Base-by-base conservation (phyloP, 2,797 vertebrate genomes). In the Zenarchopterus dispar region DNA sequence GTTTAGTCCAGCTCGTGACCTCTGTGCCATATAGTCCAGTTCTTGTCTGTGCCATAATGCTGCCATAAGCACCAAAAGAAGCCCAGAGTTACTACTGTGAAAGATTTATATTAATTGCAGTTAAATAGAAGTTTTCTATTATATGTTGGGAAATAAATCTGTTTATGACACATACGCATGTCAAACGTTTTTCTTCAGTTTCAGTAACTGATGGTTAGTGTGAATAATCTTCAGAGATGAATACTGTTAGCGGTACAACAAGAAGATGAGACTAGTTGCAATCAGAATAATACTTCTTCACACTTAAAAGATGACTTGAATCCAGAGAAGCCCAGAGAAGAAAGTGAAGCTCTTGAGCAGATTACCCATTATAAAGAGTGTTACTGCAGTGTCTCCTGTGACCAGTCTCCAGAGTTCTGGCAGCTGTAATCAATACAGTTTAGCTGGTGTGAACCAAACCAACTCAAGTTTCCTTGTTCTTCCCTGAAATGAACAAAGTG, bases 391-490 rank as follows among this genome's bases (percentile, higher is more conserved):
- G 60, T 67, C 72, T 84, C 64, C 51, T 28, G 62, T 76, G 76
- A 80, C 79, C 45, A 18, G 54, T 47, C 55, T 75, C 82, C 84
- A 79, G 77, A 70, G 44, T 33, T 44, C 74, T 73, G 62, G 77
- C 76, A 77, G 75, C 67, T 74, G 50, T 69, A 73, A 88, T 89
- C 88, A 85, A 86, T 87, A 84, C 75, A 64, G 18, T 77, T 66
- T 65, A 80, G 80, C 64, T 71, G 73, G 58, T 81, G 69, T 73
- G 74, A 84, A 84, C 70, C 58, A 57, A 58, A 61, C 42, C 80
- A 81, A 72, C 80, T 82, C 77, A 57, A 43, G 23, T 62, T 73
- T 55, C 45, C 74, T 78, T 74, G 76, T 78, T 82, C 78, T 70
- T 74, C 64, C 55, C 74, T 45, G 50, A 84, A 87, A 84, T 73